A percentile compares a stretch with the other conserved stretches of the same genome.
phyloP scores from a whole-genome alignment of 2,113 vertebrate species.

The Elgaria multicarinata region DNA sequence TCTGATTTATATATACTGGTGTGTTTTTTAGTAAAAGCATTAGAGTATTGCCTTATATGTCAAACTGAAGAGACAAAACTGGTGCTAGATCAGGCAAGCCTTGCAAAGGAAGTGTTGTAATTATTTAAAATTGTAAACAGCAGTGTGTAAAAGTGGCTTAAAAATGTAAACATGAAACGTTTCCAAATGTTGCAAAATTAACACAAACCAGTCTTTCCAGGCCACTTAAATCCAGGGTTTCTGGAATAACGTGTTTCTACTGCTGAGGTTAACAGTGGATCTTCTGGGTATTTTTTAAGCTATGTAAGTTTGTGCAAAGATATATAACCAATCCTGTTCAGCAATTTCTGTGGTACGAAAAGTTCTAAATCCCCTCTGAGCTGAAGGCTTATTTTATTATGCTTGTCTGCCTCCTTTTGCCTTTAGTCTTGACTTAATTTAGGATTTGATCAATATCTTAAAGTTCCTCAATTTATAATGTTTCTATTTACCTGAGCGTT shows the following conservation, averaged over 20 bases:
- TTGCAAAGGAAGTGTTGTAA: neutral
- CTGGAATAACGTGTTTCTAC: conserved; percentile 5
- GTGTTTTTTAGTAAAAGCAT: neutral
- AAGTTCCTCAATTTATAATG: neutral
- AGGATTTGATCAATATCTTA: neutral
- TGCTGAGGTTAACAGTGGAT: neutral
- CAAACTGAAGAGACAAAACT: neutral
- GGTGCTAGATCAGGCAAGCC: neutral
- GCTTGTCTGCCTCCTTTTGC: neutral
- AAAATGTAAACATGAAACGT: neutral
- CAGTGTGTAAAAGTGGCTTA: neutral
- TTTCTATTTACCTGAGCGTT: neutral
- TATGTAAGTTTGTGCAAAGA: neutral
- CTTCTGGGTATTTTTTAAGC: neutral
- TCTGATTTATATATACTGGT: neutral
- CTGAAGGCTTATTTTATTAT: neutral
- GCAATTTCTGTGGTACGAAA: neutral
- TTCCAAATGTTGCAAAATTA: accelerated
- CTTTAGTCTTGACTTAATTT: neutral
- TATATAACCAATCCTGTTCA: neutral
- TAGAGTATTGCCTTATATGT: too few relatives aligned
- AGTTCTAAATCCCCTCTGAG: conserved; percentile 1
- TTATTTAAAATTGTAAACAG: neutral
- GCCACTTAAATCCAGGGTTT: neutral
- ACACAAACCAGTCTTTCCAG: neutral